Evolutionary conservation across 2,797 vertebrate species (phyloP).

Genomic region (Leontopithecus rosalia): DNA sequence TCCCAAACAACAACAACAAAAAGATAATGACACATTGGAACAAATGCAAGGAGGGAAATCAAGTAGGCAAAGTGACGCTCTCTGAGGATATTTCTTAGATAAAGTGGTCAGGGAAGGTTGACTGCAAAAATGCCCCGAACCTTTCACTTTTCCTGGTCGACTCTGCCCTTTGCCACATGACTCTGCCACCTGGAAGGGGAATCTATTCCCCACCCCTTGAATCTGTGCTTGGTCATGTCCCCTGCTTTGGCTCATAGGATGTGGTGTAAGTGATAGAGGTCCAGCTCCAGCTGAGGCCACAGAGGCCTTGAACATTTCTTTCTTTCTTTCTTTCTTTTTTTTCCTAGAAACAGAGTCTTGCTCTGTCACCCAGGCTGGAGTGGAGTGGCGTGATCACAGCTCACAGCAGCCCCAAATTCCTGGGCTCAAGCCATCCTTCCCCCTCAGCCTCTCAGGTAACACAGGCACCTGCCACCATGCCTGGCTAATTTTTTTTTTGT

Average conservation of each 20-base stretch:
- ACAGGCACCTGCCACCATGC: no score
- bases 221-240: background rate
- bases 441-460: no score
- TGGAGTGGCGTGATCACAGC: no score
- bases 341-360: no score
- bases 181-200: rapidly evolving
- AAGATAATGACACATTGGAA: no score
- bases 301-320: background rate
- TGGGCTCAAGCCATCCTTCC: no score
- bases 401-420: no score
- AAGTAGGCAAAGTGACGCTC: background rate
- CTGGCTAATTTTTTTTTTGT: no score
- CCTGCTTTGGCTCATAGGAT: background rate
- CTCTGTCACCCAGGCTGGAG: no score
- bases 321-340: no score
- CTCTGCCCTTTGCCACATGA: background rate
- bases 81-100: background rate
- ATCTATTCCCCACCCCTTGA: no score
- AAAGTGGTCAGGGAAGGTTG: background rate
- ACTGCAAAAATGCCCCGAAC: background rate
- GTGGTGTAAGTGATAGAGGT: rapidly evolving
- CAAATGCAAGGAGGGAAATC: background rate
- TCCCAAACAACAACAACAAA: no score
- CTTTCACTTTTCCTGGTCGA: background rate
- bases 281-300: background rate